Evolutionary conservation across 2,888 invertebrate species (phyloP).

Genomic region (Ophonus ardosiacus): DNA sequence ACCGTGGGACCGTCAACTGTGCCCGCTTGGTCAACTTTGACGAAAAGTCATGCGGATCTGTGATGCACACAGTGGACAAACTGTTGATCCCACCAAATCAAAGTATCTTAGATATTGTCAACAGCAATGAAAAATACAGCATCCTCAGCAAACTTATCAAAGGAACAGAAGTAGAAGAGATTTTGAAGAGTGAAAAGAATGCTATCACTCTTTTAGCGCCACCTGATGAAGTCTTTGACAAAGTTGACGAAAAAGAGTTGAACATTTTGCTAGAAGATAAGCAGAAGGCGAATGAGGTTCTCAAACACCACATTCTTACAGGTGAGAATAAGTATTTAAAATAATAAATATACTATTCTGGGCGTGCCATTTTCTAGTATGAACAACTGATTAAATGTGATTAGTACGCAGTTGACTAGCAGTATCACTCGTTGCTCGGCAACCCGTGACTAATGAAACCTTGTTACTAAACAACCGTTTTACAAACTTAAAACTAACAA

Average conservation of each 20-base stretch:
- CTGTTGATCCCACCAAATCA: conserved; percentile 78
- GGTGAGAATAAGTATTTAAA: conserved; percentile 71
- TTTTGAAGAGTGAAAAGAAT: conserved; percentile 74
- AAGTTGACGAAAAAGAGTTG: conserved; percentile 75
- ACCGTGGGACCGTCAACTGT: conserved; percentile 83
- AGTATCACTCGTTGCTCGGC: no score
- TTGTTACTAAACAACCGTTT: no score
- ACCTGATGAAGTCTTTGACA: conserved; percentile 78
- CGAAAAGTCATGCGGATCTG: conserved; percentile 82
- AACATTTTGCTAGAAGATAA: conserved; percentile 76
- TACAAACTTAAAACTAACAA: no score
- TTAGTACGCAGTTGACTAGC: no score
- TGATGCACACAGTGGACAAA: conserved; percentile 82
- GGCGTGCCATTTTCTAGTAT: no score
- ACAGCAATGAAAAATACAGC: conserved; percentile 74
- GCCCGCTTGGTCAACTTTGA: conserved; percentile 80
- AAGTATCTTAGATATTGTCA: conserved; percentile 76
- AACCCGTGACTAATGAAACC: no score
- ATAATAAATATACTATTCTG: no score
- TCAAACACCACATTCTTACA: conserved; percentile 78
- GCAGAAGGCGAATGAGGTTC: conserved; percentile 75
- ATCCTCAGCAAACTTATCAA: conserved; percentile 75
- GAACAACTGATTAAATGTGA: no score
- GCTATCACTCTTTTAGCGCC: conserved; percentile 80
- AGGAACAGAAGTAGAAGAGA: conserved; percentile 77